phyloP scores from a whole-genome alignment of 1,140 invertebrate genomes.

The Lepeophtheirus salmonis region DNA sequence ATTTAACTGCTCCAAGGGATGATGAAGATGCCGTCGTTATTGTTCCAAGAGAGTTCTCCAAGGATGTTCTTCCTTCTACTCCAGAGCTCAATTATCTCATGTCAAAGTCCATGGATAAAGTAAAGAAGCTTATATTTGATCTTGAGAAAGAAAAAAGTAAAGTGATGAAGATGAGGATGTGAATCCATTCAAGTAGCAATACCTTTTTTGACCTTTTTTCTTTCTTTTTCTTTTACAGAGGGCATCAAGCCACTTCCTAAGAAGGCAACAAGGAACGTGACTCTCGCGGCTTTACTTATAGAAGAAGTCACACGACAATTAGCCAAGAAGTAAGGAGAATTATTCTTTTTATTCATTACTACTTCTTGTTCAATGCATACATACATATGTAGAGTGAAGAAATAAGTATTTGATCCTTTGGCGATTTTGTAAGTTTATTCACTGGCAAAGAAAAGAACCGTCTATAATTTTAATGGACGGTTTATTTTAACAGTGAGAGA shows the following conservation, averaged over 20 bases:
- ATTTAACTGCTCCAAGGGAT: too few species aligned
- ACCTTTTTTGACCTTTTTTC: neutral
- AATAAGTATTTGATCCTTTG: too few species aligned
- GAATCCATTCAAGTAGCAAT: neutral
- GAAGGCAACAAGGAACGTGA: constrained; percentile 14
- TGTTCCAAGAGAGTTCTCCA: neutral
- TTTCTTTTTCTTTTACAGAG: neutral
- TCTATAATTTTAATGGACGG: too few species aligned
- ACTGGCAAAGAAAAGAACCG: too few species aligned
- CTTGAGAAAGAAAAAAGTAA: constrained; percentile 8
- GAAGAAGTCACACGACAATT: constrained; percentile 13
- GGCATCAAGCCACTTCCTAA: constrained; percentile 9
- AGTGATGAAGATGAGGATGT: neutral
- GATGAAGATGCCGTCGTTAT: neutral
- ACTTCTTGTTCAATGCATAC: too few species aligned
- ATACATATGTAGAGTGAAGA: too few species aligned
- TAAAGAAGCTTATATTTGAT: neutral
- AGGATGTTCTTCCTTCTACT: neutral
- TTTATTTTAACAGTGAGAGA: too few species aligned
- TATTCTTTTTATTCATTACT: too few species aligned
- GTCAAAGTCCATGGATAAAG: neutral
- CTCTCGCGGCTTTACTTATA: constrained; percentile 12
- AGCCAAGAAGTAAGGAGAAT: constrained; percentile 13
- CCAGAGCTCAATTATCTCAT: constrained; percentile 3
- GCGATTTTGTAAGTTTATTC: too few species aligned